These are phyloP conservation scores for Chrysemys picta DNA, from an alignment of 2,113 vertebrate genomes.

Conservation along the genomic window DNA sequence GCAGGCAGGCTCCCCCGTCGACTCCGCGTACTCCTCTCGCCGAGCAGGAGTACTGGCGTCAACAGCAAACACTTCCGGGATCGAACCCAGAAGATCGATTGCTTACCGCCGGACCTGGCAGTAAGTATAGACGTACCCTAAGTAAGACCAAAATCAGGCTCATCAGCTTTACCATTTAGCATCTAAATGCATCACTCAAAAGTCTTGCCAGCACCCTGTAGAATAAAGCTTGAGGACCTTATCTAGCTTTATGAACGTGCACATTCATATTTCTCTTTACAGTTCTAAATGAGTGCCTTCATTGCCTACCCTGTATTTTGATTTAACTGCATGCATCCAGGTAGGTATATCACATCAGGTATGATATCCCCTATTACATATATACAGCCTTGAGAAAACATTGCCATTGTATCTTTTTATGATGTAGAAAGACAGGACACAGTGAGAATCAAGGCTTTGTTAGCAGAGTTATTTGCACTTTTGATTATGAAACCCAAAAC, in stretches of 20 bases:
- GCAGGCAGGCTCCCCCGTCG: no score
- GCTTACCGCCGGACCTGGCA: no score
- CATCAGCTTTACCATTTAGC: background rate
- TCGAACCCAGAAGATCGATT: no score
- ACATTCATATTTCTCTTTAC: background rate
- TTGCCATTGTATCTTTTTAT: background rate
- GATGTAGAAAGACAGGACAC: background rate
- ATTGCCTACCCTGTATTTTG: background rate
- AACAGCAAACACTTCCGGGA: no score
- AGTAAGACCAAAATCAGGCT: no score
- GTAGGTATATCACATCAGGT: background rate
- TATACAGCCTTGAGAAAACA: background rate
- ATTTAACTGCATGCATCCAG: background rate
- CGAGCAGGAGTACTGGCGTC: no score
- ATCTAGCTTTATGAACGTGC: background rate
- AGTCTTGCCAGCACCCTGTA: background rate
- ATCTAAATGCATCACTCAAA: background rate
- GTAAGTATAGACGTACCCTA: no score
- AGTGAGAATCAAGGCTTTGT: background rate
- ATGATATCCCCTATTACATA: background rate
- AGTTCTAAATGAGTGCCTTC: no score
- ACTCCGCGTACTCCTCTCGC: no score
- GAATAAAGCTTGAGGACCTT: background rate
- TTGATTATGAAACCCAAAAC: background rate
- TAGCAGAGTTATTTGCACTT: background rate